Conservation (phyloP, 2,888 invertebrate species). For the Luperina testacea region DNA sequence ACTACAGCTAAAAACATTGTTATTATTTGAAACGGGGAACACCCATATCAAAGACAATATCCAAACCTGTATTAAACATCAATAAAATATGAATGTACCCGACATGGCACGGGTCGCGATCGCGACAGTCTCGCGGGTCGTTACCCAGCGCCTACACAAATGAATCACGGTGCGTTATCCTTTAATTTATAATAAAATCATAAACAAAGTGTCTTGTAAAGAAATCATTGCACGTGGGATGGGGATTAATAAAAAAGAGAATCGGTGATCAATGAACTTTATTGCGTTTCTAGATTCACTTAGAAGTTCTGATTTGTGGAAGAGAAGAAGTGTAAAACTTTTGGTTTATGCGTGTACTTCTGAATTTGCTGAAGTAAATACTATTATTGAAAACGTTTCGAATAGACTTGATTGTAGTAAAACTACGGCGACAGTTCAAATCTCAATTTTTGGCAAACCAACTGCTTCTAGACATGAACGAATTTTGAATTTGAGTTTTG, state of each 20-base stretch:
- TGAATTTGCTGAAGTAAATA: constrained; percentile 15
- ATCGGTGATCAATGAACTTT: constrained; percentile 63
- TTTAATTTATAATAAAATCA: constrained; percentile 64
- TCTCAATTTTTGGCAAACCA: background rate
- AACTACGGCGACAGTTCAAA: background rate
- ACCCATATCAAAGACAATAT: background rate
- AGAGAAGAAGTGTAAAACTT: constrained; percentile 18
- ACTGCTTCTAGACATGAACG: background rate
- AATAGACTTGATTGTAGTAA: constrained; percentile 22
- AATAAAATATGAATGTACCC: constrained; percentile 18
- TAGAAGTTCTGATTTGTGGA: constrained; percentile 31
- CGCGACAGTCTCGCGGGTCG: constrained; percentile 59
- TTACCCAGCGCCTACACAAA: constrained; percentile 72
- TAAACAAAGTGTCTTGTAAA: constrained; percentile 68
- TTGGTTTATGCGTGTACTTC: constrained; percentile 15
- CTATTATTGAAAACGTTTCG: constrained; percentile 5
- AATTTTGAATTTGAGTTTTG: background rate
- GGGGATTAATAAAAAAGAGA: constrained; percentile 48
- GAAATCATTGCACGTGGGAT: constrained; percentile 67
- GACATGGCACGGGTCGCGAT: constrained; percentile 47
- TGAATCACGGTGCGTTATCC: constrained; percentile 76
- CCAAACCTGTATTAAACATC: constrained; percentile 19
- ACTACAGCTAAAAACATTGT: background rate
- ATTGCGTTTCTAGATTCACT: constrained; percentile 30
- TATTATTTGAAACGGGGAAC: background rate